A percentile compares a stretch with the other conserved stretches of the same genome.
Evolutionary conservation across 2,797 vertebrate species (phyloP).

Genomic region (Lateolabrax maculatus): DNA sequence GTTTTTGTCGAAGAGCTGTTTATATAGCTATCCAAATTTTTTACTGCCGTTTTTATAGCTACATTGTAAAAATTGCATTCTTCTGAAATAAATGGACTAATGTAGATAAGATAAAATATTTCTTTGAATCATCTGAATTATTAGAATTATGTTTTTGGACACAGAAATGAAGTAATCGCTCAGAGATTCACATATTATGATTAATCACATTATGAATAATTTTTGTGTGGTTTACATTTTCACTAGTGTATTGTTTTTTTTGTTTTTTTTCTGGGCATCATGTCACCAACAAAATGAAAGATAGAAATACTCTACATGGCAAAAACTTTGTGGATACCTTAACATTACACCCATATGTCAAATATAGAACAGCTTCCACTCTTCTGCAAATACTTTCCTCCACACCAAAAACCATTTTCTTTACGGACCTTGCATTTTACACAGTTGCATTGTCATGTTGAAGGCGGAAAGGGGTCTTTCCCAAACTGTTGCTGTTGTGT

Average conservation of each 20-base stretch:
- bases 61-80: not conserved
- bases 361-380: not conserved
- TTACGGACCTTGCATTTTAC: not conserved
- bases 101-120: not conserved
- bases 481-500: not conserved
- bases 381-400: not conserved
- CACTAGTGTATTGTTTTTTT: not conserved
- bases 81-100: not conserved
- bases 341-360: not conserved
- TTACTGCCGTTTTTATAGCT: not conserved
- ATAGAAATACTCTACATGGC: not conserved
- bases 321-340: not conserved
- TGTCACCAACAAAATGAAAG: not conserved
- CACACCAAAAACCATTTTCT: not conserved
- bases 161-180: not conserved
- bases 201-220: no score
- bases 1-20: not conserved
- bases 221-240: not conserved
- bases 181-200: not conserved
- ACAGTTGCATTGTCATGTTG: not conserved
- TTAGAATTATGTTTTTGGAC: not conserved
- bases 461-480: not conserved
- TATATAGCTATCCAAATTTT: not conserved
- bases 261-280: not conserved
- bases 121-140: not conserved